Base-by-base conservation (phyloP, 2,888 invertebrate species). In the Aethes cnicana region DNA sequence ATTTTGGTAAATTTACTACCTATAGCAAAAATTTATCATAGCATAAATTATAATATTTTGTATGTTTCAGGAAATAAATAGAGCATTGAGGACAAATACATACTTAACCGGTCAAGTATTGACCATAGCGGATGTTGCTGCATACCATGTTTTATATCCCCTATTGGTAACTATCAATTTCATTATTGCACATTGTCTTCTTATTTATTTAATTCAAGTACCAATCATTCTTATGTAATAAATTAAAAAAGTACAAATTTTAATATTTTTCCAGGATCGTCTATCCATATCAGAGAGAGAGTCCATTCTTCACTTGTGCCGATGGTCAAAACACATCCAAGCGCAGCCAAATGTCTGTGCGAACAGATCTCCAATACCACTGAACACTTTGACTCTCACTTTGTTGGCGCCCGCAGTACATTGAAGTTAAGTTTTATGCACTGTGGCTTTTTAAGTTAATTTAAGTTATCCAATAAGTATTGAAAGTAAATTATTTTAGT, bases 251-350 rank as follows among this genome's bases (percentile, higher is more conserved):
- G n/a, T n/a, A n/a, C n/a, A 8, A 30, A 23, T 2, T 52, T 14
- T 36, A 43, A 56, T 48, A 57, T 68, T 61, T 58, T 91, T 91
- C 58, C 80, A 95, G 95, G 91, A 90, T 65, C 89, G 90, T 11
- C 81, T 95, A 8, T 89, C 91, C 6, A 83, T 92, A 16, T 78
- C 90, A 53, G 95, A 95, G 43, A 93, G 93, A 65, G 95, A 95
- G 64, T 91, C 92, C 43, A 90, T 92, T 54, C 68, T 95, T 16
- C 92, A 95, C 71, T 75, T 95, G 0, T 95, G 95, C 30, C 89
- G 95, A 62, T 95, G 95, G 95, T 94, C 92, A 60, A 94, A 93
- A 72, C 94, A 95, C 68, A 79, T 96, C 52, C 95, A 95, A 68
- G 92, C 94, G 53, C 91, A 94, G 53, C 90, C 92, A 0, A 89